Conservation (phyloP, 2,888 invertebrate genomes). For the Pseudococcus longispinus region DNA sequence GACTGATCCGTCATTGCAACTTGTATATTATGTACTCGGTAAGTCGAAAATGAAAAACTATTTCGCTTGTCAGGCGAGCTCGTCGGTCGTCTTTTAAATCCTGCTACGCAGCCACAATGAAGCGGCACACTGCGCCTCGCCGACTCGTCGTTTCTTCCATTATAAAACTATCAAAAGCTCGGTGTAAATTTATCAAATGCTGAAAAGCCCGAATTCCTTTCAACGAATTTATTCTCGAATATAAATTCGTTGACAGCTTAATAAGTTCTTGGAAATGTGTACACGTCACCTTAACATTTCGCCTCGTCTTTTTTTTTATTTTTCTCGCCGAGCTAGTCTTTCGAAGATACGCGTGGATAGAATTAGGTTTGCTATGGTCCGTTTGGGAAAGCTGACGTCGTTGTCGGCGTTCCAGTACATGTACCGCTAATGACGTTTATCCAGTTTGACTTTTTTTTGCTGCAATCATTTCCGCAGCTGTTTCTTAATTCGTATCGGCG, state of each 20-base stretch:
- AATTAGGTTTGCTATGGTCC: not conserved
- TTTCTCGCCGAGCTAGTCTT: not conserved
- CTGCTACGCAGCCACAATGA: not conserved
- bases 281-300: not conserved
- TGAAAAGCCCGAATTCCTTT: not conserved
- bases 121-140: not conserved
- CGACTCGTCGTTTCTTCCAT: not conserved
- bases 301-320: not conserved
- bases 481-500: too few species aligned
- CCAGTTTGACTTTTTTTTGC: not conserved
- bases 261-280: conserved; percentile 1
- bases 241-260: not conserved
- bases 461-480: too few species aligned
- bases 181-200: not conserved
- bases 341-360: too few species aligned
- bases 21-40: too few species aligned
- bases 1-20: not conserved
- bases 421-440: not conserved
- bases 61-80: not conserved
- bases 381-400: not conserved
- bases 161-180: not conserved
- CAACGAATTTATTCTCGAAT: not conserved
- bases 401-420: not conserved
- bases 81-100: not conserved
- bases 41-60: not conserved